phyloP scores from a whole-genome alignment of 2,888 invertebrate genomes.

The Melanotus villosus region DNA sequence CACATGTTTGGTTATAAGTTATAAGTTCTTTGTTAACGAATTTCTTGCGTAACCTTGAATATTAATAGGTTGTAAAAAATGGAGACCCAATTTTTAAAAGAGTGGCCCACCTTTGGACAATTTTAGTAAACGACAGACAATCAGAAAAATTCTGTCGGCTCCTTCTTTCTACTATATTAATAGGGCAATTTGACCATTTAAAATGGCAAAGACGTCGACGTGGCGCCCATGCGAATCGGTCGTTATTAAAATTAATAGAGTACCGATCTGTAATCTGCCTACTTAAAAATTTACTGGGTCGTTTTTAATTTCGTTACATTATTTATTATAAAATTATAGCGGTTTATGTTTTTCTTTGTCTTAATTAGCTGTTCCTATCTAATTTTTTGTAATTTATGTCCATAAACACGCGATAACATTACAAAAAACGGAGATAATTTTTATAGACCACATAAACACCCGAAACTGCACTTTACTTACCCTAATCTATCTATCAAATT shows the following conservation, averaged over 20 bases:
- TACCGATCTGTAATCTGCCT: not conserved
- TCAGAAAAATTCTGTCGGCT: slow-evolving; percentile 22
- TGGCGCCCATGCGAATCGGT: slow-evolving; percentile 32
- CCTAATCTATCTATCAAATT: slow-evolving; percentile 29
- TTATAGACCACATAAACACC: slow-evolving; percentile 18
- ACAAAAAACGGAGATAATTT: slow-evolving; percentile 20
- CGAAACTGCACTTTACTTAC: slow-evolving; percentile 10
- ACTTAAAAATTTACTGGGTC: not conserved
- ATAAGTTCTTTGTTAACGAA: not conserved
- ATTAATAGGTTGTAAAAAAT: not conserved
- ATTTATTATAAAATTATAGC: slow-evolving; percentile 1
- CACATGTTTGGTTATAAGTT: not conserved
- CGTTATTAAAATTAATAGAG: slow-evolving; percentile 11
- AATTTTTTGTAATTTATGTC: slow-evolving; percentile 30
- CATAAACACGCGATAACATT: slow-evolving; percentile 28
- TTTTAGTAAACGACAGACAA: not conserved
- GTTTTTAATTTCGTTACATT: not conserved
- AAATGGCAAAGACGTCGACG: slow-evolving; percentile 27
- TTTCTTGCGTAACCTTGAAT: slow-evolving; percentile 11
- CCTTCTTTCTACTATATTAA: slow-evolving; percentile 13
- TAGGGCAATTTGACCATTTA: slow-evolving; percentile 26
- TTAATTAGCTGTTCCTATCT: slow-evolving; percentile 30
- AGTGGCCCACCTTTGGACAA: slow-evolving; percentile 1
- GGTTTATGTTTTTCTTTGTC: slow-evolving; percentile 25
- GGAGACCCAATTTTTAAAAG: not conserved